Evolutionary conservation across 2,113 vertebrate genomes (phyloP).

Genomic region (Ceyx cyanopectus): DNA sequence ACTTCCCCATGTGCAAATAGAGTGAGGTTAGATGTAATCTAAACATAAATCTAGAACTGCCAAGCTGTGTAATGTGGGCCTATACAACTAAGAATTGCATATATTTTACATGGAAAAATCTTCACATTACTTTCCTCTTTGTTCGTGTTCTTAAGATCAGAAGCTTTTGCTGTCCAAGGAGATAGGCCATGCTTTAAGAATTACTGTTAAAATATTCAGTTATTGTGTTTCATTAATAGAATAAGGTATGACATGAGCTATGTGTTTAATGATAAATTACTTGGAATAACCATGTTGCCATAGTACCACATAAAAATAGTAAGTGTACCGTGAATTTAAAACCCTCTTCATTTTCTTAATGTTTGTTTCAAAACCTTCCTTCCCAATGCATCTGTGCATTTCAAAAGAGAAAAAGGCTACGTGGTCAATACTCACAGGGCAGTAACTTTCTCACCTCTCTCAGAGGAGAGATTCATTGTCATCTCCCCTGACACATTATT

Average conservation of each 20-base stretch:
- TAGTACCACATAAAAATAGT: slow-evolving; percentile 64
- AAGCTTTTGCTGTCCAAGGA: background rate
- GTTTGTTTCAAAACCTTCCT: slow-evolving; percentile 27
- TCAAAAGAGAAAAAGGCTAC: background rate
- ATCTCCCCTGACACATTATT: background rate
- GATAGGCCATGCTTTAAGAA: background rate
- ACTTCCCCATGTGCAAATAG: background rate
- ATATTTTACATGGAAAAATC: background rate
- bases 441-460: background rate
- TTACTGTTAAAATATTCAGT: background rate
- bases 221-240: slow-evolving; percentile 50
- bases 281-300: slow-evolving; percentile 63
- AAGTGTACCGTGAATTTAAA: slow-evolving; percentile 17
- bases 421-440: background rate
- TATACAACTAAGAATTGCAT: background rate
- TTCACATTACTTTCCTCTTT: background rate
- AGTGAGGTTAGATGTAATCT: background rate
- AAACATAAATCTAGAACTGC: background rate
- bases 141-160: background rate
- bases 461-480: background rate
- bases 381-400: background rate
- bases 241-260: slow-evolving; percentile 22
- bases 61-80: background rate
- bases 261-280: slow-evolving; percentile 58
- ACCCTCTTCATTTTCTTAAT: background rate